Conservation (phyloP, 2,888 invertebrate species). For the Xanthia togata region DNA sequence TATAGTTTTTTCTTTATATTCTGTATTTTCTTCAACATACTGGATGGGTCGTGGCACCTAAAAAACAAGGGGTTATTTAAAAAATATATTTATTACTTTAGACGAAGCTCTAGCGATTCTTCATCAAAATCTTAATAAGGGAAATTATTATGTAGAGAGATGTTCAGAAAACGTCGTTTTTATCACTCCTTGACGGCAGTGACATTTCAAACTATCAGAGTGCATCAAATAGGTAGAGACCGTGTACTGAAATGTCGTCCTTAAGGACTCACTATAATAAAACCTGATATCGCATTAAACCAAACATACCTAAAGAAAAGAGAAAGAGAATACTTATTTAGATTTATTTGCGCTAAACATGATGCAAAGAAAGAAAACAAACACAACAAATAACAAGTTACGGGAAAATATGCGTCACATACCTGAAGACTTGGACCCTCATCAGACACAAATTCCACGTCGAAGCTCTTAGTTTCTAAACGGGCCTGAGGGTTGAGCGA, state of each 20-base stretch:
- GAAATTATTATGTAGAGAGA: background rate
- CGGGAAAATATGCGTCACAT: too few species aligned
- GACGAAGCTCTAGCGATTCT: background rate
- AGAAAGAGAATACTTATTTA: too few species aligned
- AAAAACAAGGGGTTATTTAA: slow-evolving; percentile 14
- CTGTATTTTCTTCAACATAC: slow-evolving; percentile 18
- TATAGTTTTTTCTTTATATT: slow-evolving; percentile 35
- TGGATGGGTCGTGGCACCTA: slow-evolving; percentile 30
- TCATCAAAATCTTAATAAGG: background rate
- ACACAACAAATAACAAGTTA: too few species aligned
- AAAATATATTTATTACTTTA: slow-evolving; percentile 1
- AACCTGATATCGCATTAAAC: background rate
- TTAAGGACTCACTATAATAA: background rate
- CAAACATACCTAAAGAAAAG: slow-evolving; percentile 33
- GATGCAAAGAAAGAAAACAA: too few species aligned
- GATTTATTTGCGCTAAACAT: too few species aligned
- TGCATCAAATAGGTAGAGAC: background rate
- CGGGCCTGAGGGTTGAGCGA: background rate
- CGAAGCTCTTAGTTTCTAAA: slow-evolving; percentile 14
- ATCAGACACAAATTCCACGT: slow-evolving; percentile 31
- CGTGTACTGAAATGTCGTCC: background rate
- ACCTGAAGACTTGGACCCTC: slow-evolving; percentile 34
- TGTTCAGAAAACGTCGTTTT: background rate
- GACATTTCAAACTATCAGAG: background rate
- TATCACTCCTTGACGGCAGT: background rate